phyloP scores from a whole-genome alignment of 2,888 invertebrate genomes.

The Watsonalla cultraria region DNA sequence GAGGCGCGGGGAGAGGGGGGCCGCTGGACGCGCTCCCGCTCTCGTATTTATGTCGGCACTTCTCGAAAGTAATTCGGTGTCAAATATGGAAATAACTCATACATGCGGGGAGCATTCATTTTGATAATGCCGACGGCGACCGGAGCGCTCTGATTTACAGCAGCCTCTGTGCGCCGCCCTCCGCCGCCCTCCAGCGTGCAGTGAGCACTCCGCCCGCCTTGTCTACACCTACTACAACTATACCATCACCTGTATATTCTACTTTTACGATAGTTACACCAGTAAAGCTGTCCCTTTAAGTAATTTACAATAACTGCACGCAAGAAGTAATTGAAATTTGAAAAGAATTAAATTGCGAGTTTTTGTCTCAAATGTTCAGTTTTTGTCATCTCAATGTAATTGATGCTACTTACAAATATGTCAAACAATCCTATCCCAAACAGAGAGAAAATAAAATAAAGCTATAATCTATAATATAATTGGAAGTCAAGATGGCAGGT shows the following conservation, averaged over 20 bases:
- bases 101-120: conserved; percentile 73
- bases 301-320: too few species aligned
- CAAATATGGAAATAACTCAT: conserved; percentile 79
- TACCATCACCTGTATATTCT: not conserved
- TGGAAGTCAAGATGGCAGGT: conserved; percentile 28
- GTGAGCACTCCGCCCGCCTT: not conserved
- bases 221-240: not conserved
- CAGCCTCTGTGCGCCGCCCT: conserved; percentile 31
- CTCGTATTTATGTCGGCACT: conserved; percentile 75
- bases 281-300: too few species aligned
- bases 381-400: too few species aligned
- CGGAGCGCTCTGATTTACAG: conserved; percentile 70
- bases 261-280: too few species aligned
- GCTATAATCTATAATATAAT: conserved; percentile 19
- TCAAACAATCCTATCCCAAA: not conserved
- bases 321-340: too few species aligned
- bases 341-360: too few species aligned
- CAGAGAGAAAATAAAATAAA: conserved; percentile 4
- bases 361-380: too few species aligned
- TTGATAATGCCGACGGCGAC: conserved; percentile 75
- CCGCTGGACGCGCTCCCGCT: conserved; percentile 39
- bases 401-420: too few species aligned
- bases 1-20: conserved; percentile 19
- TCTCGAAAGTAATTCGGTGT: conserved; percentile 78
- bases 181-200: conserved; percentile 17